These are phyloP conservation scores for Engystomops pustulosus DNA, from an alignment of 2,113 vertebrate species.

Conservation along the genomic window DNA sequence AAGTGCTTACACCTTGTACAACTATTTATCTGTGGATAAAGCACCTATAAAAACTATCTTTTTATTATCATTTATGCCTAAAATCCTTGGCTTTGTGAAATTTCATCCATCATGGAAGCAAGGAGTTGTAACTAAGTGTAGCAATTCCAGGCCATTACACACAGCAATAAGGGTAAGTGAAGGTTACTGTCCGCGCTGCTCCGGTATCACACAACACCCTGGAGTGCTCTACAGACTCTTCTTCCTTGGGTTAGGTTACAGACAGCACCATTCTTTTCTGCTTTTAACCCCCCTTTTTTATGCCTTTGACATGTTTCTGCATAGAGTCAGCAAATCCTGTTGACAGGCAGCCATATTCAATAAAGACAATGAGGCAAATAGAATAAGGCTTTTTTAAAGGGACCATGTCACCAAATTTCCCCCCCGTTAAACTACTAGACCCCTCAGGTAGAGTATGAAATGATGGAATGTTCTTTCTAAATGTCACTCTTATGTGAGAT, in stretches of 20 bases:
- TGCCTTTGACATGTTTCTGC: not conserved
- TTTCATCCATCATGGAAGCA: not conserved
- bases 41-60: not conserved
- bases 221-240: not conserved
- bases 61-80: not conserved
- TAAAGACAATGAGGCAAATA: not conserved
- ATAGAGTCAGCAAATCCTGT: conserved; percentile 39
- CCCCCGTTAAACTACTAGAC: too few relatives aligned
- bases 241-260: conserved; percentile 46
- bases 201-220: conserved; percentile 33
- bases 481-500: too few relatives aligned
- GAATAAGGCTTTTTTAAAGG: not conserved
- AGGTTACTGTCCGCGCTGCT: conserved; percentile 42
- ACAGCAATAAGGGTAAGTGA: conserved; percentile 35
- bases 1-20: not conserved
- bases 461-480: too few relatives aligned
- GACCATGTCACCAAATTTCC: too few relatives aligned
- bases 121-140: not conserved
- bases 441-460: too few relatives aligned
- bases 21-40: not conserved
- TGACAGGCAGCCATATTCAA: not conserved
- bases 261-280: conserved; percentile 1
- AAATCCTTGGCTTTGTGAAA: not conserved
- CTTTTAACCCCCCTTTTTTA: not conserved
- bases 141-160: conserved; percentile 27